These are phyloP conservation scores for Eleginops maclovinus DNA, from an alignment of 2,113 vertebrate species.

Conservation along the genomic window DNA sequence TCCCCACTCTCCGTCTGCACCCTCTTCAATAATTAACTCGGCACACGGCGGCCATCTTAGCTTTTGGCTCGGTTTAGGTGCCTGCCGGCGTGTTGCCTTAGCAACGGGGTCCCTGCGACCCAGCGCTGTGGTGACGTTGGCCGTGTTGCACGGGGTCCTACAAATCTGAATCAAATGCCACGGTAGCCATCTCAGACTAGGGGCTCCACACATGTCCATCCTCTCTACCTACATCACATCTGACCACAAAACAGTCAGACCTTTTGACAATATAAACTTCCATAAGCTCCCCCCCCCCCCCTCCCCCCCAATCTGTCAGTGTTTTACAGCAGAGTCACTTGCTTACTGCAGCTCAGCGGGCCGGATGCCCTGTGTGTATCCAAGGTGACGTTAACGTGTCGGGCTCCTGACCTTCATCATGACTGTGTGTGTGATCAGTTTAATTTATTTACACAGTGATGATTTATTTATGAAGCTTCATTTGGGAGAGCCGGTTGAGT, in stretches of 20 bases:
- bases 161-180: constrained; percentile 30
- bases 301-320: constrained; percentile 9
- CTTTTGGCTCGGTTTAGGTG: constrained; percentile 66
- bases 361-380: constrained; percentile 31
- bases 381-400: constrained; percentile 25
- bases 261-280: neutral
- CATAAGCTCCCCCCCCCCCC: neutral
- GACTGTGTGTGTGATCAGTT: constrained; percentile 25
- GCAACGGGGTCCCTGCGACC: constrained; percentile 51
- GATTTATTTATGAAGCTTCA: constrained; percentile 58
- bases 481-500: constrained; percentile 1
- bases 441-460: constrained; percentile 52
- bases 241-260: neutral
- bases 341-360: constrained; percentile 12
- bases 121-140: constrained; percentile 17
- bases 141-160: neutral
- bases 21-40: constrained; percentile 77
- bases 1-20: constrained; percentile 60
- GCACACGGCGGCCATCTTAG: constrained; percentile 75
- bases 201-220: neutral
- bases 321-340: constrained; percentile 13
- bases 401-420: constrained; percentile 33
- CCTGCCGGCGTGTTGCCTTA: constrained; percentile 67
- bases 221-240: neutral
- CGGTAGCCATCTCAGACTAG: constrained; percentile 58